These are phyloP conservation scores for Trimorus sp. DNA, from an alignment of 2,888 invertebrate species.

Conservation along the genomic window DNA sequence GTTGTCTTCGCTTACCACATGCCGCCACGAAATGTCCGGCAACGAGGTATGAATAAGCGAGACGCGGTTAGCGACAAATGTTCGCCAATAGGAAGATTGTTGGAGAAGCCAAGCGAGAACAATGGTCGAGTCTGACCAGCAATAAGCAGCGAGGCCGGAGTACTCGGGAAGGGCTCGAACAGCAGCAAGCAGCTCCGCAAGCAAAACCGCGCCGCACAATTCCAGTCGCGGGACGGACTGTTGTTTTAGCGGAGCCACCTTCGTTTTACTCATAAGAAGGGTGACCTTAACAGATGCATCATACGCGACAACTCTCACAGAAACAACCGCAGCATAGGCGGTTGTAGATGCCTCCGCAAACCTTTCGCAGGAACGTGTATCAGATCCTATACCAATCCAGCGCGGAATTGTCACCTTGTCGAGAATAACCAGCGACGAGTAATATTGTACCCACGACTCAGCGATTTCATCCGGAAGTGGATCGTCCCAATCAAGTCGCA, in stretches of 20 bases:
- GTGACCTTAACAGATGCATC: neutral
- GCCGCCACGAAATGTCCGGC: neutral
- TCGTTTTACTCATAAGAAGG: neutral
- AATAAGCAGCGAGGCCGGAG: neutral
- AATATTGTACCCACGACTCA: neutral
- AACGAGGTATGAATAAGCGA: neutral
- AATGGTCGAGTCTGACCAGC: neutral
- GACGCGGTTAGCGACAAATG: neutral
- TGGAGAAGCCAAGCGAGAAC: neutral
- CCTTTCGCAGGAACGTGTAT: neutral
- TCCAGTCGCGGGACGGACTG: neutral
- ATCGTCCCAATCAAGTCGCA: neutral
- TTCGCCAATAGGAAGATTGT: neutral
- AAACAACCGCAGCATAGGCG: neutral
- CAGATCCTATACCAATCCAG: neutral
- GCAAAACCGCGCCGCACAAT: neutral
- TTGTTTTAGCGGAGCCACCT: neutral
- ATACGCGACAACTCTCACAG: neutral
- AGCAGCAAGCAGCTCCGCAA: neutral
- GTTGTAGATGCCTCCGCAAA: conserved; percentile 2
- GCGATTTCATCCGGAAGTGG: neutral
- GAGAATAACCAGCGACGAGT: neutral
- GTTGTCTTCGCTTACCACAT: neutral
- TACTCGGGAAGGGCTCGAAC: too few relatives aligned
- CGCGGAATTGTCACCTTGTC: neutral